phyloP scores from a whole-genome alignment of 1,140 invertebrate genomes.

The Aporrectodea caliginosa region DNA sequence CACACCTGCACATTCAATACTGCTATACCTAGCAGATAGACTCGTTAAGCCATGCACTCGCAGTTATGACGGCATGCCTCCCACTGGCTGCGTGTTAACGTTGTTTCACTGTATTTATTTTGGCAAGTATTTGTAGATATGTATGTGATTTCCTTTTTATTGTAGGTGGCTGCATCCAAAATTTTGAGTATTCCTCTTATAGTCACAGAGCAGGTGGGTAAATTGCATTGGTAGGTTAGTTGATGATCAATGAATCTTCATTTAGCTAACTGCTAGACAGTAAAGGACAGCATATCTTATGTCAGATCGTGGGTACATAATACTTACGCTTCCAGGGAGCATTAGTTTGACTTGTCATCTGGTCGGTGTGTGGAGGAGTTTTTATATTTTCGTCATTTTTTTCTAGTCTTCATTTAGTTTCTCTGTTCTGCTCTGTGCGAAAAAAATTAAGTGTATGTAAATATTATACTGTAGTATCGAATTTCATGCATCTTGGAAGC shows the following conservation, averaged over 20 bases:
- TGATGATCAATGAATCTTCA: too few species aligned
- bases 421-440: too few species aligned
- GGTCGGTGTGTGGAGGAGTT: neutral
- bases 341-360: neutral
- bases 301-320: conserved; percentile 5
- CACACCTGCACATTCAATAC: too few species aligned
- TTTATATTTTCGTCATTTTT: neutral
- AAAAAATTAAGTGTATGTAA: too few species aligned
- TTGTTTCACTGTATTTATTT: neutral
- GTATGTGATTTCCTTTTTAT: conserved; percentile 15
- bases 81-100: neutral
- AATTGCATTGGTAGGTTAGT: neutral
- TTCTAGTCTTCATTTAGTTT: too few species aligned
- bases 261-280: too few species aligned
- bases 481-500: too few species aligned
- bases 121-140: neutral
- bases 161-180: conserved; percentile 62
- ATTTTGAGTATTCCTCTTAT: conserved; percentile 74
- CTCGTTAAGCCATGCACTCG: too few species aligned
- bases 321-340: conserved; percentile 3
- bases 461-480: too few species aligned
- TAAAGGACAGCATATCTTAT: neutral
- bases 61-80: too few species aligned
- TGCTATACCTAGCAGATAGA: too few species aligned
- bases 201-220: conserved; percentile 68